Percentiles rank a stretch among this genome's conserved stretches.
Evolutionary conservation across 2,113 vertebrate genomes (phyloP).

Genomic region (Telmatochromis bifrenatus): DNA sequence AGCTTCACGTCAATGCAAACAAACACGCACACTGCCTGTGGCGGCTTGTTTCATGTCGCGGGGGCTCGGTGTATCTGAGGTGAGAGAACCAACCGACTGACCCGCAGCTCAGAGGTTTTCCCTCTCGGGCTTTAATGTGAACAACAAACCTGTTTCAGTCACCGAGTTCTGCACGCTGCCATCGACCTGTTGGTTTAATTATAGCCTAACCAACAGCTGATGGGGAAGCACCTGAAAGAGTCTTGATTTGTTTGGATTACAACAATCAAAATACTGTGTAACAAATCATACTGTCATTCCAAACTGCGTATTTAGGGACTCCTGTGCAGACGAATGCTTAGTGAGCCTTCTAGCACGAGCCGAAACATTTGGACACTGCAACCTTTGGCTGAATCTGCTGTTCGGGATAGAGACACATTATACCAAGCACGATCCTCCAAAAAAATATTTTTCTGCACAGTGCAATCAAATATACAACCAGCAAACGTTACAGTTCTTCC

Average conservation of each 20-base stretch:
- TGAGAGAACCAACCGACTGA: not conserved
- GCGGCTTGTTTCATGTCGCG: not conserved
- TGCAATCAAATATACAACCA: not conserved
- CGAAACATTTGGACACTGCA: fast-evolving
- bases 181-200: not conserved
- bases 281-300: not conserved
- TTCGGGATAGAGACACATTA: not conserved
- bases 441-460: not conserved
- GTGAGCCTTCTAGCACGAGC: not conserved
- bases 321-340: not conserved
- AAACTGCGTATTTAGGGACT: not conserved
- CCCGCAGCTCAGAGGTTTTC: not conserved
- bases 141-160: not conserved
- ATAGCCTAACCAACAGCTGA: not conserved
- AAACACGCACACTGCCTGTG: not conserved
- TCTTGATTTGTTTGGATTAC: not conserved
- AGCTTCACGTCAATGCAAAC: not conserved
- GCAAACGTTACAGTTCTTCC: not conserved
- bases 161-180: not conserved
- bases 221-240: not conserved
- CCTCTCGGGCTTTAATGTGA: not conserved
- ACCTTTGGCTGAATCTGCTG: not conserved
- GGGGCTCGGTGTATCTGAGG: not conserved
- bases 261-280: not conserved
- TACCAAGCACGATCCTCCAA: fast-evolving